phyloP scores from a whole-genome alignment of 2,113 vertebrate genomes.

The Phaethon lepturus region DNA sequence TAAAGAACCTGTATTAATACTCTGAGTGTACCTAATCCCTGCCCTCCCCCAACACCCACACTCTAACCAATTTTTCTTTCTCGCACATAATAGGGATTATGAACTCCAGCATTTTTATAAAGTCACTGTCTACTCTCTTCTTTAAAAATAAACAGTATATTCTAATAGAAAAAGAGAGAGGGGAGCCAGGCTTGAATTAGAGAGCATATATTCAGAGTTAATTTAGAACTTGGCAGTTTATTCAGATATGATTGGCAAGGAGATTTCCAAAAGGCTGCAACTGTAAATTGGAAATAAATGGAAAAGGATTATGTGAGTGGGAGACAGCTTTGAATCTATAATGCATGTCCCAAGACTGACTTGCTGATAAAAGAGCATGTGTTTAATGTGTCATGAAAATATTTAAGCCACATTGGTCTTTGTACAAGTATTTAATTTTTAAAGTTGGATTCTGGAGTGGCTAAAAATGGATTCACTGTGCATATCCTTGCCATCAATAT shows the following conservation, averaged over 20 bases:
- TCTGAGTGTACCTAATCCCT: not conserved
- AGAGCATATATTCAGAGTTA: not conserved
- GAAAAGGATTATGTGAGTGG: constrained; percentile 33
- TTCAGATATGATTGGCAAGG: not conserved
- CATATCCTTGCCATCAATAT: not conserved
- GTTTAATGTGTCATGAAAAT: constrained; percentile 53
- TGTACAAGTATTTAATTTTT: constrained; percentile 39
- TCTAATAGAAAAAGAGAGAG: not conserved
- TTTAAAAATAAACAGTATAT: not conserved
- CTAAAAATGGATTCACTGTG: not conserved
- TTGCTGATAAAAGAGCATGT: constrained; percentile 17
- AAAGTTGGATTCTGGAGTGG: not conserved
- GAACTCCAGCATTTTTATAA: not conserved
- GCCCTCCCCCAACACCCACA: not conserved
- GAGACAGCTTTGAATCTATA: constrained; percentile 21
- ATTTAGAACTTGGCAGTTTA: constrained; percentile 22
- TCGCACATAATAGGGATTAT: not conserved
- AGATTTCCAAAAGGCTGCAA: constrained; percentile 38
- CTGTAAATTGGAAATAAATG: constrained; percentile 44
- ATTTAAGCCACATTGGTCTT: constrained; percentile 23
- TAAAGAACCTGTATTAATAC: not conserved
- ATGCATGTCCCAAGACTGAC: not conserved
- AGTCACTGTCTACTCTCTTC: not conserved
- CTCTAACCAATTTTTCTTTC: not conserved
- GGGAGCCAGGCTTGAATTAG: not conserved